These are phyloP conservation scores for Atlantisia rogersi DNA, from an alignment of 2,113 vertebrate genomes.

Conservation along the genomic window DNA sequence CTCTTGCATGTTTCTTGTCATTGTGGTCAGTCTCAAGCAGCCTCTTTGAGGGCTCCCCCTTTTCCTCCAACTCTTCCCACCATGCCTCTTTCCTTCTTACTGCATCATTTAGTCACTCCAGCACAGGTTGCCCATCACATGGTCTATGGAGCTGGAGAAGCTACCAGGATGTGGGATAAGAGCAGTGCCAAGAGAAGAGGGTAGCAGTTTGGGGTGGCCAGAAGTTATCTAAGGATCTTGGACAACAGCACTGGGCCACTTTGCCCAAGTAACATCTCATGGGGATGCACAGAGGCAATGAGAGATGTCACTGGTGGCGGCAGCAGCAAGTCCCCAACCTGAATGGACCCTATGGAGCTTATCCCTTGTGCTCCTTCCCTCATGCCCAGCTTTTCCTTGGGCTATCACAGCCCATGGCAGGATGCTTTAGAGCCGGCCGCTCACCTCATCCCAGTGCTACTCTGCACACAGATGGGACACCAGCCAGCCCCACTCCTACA, in stretches of 20 bases:
- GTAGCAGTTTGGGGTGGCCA: not conserved
- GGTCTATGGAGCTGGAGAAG: not conserved
- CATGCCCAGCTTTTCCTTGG: rapidly evolving
- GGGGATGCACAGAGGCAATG: rapidly evolving
- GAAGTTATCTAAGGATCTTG: not conserved
- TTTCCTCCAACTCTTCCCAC: not conserved
- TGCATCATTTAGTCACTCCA: rapidly evolving
- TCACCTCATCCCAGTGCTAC: rapidly evolving
- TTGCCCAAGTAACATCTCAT: not conserved
- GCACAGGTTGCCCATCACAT: not conserved
- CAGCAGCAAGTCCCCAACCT: not conserved
- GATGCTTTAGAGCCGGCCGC: not conserved
- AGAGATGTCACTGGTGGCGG: not conserved
- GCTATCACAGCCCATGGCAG: rapidly evolving
- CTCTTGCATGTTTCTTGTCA: not conserved
- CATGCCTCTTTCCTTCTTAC: not conserved
- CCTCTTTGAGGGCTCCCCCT: not conserved
- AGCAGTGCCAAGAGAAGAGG: not conserved
- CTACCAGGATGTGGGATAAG: not conserved
- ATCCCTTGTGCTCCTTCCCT: not conserved
- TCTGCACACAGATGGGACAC: rapidly evolving
- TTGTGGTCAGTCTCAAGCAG: not conserved
- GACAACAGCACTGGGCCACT: not conserved
- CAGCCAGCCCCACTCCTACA: not conserved
- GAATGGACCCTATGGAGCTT: not conserved